Evolutionary conservation across 2,113 vertebrate genomes (phyloP).

Genomic region (Phalacrocorax pelagicus): DNA sequence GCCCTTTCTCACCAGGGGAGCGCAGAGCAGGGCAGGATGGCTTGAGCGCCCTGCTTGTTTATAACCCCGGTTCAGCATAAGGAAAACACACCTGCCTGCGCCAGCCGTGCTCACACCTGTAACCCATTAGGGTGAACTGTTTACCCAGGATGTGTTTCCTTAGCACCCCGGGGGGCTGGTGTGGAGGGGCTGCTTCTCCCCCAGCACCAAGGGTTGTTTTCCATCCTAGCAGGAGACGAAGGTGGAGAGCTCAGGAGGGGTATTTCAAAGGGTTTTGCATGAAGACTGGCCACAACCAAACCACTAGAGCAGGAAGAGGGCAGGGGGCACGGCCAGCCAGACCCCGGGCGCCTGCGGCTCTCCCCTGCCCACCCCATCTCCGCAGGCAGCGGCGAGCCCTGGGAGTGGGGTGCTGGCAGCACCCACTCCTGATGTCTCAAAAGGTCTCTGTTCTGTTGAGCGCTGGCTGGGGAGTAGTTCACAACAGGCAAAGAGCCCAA

Average conservation of each 20-base stretch:
- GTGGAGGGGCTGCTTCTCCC: neutral
- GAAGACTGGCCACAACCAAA: neutral
- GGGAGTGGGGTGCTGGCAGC: neutral
- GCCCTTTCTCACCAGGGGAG: conserved; percentile 47
- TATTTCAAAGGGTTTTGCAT: neutral
- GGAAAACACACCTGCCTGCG: conserved; percentile 23
- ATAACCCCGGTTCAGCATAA: neutral
- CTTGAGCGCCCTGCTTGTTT: conserved; percentile 60
- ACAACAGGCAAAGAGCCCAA: neutral
- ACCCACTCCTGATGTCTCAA: accelerated
- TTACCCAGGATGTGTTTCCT: neutral
- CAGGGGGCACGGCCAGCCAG: neutral
- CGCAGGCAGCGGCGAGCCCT: neutral
- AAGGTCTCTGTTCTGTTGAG: neutral
- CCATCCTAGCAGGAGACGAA: neutral
- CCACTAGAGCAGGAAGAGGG: neutral
- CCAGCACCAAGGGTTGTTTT: neutral
- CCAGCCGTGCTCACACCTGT: conserved; percentile 12
- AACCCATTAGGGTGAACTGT: neutral
- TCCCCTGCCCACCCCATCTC: neutral
- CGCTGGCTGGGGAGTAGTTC: neutral
- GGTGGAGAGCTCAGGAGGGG: neutral
- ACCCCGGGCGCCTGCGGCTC: neutral
- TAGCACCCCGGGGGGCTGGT: neutral
- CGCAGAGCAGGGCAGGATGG: conserved; percentile 27